Evolutionary conservation across 2,113 vertebrate species (phyloP).

Genomic region (Peromyscus maniculatus): DNA sequence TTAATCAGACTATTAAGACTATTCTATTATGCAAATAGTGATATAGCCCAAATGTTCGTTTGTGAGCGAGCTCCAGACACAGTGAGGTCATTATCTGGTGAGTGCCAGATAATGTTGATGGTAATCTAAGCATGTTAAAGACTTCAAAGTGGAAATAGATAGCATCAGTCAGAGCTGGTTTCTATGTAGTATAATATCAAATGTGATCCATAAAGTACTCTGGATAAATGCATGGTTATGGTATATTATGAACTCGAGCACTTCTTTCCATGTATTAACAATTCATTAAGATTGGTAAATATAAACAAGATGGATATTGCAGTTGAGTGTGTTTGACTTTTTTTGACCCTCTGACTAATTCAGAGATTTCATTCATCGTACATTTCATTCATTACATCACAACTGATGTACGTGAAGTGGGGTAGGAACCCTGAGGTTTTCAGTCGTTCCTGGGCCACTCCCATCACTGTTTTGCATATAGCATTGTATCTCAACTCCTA

Average conservation of each 20-base stretch:
- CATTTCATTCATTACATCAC: background rate
- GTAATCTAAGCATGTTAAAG: background rate
- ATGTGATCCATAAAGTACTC: background rate
- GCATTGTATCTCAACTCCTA: background rate
- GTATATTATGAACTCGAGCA: background rate
- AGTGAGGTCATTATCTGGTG: background rate
- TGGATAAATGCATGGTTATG: background rate
- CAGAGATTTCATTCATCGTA: background rate
- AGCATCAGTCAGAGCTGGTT: background rate
- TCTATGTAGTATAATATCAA: background rate
- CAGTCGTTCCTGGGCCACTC: background rate
- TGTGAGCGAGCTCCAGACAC: background rate
- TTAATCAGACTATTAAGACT: background rate
- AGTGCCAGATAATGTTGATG: background rate
- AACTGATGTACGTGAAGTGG: background rate
- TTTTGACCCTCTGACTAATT: background rate
- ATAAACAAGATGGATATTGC: background rate
- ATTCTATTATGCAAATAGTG: background rate
- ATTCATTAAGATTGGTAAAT: slow-evolving; percentile 2
- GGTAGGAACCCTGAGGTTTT: background rate
- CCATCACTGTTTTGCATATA: background rate
- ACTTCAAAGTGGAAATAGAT: background rate
- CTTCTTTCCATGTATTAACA: background rate
- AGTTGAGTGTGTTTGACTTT: background rate
- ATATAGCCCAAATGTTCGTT: background rate